Percentiles rank a stretch among this genome's conserved stretches.
Evolutionary conservation across 2,888 invertebrate species (phyloP).

Genomic region (Synanthedon myopaeformis): DNA sequence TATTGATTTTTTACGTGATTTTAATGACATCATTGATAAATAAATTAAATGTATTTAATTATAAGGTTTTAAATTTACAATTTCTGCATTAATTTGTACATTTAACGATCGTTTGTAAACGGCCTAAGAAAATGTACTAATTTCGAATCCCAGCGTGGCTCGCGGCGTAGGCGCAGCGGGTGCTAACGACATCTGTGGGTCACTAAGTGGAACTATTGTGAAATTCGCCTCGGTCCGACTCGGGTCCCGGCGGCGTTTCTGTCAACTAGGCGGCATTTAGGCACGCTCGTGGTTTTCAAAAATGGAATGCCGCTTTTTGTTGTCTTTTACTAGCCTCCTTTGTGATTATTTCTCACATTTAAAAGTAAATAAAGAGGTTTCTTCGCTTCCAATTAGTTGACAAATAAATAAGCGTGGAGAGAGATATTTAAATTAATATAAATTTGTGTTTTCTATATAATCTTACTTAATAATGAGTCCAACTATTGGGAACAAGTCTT

Average conservation of each 20-base stretch:
- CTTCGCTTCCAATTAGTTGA: background rate
- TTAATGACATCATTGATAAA: no score
- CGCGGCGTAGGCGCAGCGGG: slow-evolving; percentile 44
- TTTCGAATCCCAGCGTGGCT: slow-evolving; percentile 41
- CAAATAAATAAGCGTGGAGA: background rate
- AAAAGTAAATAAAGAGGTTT: background rate
- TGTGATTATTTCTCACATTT: background rate
- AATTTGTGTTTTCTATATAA: no score
- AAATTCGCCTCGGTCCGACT: slow-evolving; percentile 49
- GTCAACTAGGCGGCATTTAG: slow-evolving; percentile 51
- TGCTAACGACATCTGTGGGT: slow-evolving; percentile 63
- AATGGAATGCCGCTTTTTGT: slow-evolving; percentile 6
- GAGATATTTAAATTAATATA: no score
- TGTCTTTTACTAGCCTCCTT: background rate
- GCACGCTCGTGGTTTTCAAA: slow-evolving; percentile 53
- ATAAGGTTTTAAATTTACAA: no score
- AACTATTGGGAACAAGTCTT: no score
- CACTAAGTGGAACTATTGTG: slow-evolving; percentile 62
- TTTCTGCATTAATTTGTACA: background rate
- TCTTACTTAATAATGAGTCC: no score
- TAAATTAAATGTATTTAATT: no score
- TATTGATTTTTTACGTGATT: no score
- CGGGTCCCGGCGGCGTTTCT: slow-evolving; percentile 42
- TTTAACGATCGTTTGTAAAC: background rate
- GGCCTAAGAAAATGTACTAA: slow-evolving; percentile 19